A percentile compares a stretch with the other conserved stretches of the same genome.
Evolutionary conservation across 2,113 vertebrate species (phyloP).

Genomic region (Verasper variegatus): DNA sequence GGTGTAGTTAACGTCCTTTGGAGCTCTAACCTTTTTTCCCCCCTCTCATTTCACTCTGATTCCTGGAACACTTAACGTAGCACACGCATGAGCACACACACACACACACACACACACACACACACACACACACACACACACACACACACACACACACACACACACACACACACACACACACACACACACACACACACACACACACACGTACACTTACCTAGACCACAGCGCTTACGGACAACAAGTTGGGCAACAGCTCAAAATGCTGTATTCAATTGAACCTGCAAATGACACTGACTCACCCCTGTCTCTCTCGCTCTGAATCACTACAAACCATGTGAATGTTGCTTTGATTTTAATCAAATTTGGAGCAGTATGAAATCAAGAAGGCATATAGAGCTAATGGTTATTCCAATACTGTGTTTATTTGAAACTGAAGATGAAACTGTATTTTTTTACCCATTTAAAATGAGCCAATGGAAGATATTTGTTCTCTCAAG

Average conservation of each 20-base stretch:
- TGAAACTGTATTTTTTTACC: background rate
- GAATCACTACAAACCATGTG: conserved; percentile 9
- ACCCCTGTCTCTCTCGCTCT: background rate
- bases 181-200: too few species aligned
- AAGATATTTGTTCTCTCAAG: background rate
- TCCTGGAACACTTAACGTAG: conserved; percentile 76
- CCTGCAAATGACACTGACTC: conserved; percentile 28
- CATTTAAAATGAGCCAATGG: background rate
- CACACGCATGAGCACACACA: conserved; percentile 13
- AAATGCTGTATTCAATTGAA: conserved; percentile 63
- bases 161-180: too few species aligned
- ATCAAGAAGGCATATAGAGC: too few species aligned
- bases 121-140: too few species aligned
- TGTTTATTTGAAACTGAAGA: background rate
- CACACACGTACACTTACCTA: conserved; percentile 4
- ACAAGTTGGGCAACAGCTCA: conserved; percentile 66
- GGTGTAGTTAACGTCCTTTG: conserved; percentile 61
- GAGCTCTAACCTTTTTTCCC: conserved; percentile 49
- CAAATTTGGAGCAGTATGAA: too few species aligned
- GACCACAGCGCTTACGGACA: conserved; percentile 44
- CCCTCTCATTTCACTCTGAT: conserved; percentile 70
- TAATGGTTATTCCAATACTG: too few species aligned
- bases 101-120: too few species aligned
- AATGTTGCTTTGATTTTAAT: conserved; percentile 30
- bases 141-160: too few species aligned